phyloP scores from a whole-genome alignment of 2,888 invertebrate species.

The Graphium colonna region DNA sequence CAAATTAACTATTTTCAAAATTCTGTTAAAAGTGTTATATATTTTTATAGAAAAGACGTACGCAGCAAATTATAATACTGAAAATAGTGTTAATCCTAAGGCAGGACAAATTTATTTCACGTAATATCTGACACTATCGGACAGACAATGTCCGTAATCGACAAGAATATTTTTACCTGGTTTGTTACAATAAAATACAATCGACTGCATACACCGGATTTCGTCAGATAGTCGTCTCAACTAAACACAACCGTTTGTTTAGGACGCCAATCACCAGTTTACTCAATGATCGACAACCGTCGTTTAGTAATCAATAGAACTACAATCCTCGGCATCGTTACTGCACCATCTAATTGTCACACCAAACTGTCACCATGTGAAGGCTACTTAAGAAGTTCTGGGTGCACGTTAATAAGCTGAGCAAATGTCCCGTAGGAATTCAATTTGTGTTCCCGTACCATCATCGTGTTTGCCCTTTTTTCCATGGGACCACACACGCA shows the following conservation, averaged over 20 bases:
- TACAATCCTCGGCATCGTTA: constrained; percentile 17
- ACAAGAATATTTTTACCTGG: no score
- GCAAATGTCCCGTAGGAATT: constrained; percentile 44
- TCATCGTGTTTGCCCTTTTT: constrained; percentile 25
- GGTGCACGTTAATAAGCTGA: constrained; percentile 42
- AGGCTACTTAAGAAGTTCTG: constrained; percentile 56
- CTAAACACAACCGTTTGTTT: constrained; percentile 13
- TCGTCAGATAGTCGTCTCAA: no score
- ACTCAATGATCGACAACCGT: constrained; percentile 13
- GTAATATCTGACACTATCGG: no score
- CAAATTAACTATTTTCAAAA: no score
- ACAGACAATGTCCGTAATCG: no score
- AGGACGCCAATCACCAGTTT: constrained; percentile 15
- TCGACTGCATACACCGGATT: no score
- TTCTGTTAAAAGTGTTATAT: no score
- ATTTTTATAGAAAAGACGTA: no score
- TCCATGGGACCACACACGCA: constrained; percentile 40
- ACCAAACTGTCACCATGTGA: constrained; percentile 16
- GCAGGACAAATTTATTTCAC: no score
- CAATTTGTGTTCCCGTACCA: constrained; percentile 50
- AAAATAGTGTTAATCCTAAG: no score
- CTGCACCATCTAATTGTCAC: constrained; percentile 9
- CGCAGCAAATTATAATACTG: no score
- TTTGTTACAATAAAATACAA: no score
- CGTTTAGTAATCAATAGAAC: constrained; percentile 21